A percentile compares a stretch with the other conserved stretches of the same genome.
Conservation (phyloP, 2,888 invertebrate species). For the Diarsia mendica region DNA sequence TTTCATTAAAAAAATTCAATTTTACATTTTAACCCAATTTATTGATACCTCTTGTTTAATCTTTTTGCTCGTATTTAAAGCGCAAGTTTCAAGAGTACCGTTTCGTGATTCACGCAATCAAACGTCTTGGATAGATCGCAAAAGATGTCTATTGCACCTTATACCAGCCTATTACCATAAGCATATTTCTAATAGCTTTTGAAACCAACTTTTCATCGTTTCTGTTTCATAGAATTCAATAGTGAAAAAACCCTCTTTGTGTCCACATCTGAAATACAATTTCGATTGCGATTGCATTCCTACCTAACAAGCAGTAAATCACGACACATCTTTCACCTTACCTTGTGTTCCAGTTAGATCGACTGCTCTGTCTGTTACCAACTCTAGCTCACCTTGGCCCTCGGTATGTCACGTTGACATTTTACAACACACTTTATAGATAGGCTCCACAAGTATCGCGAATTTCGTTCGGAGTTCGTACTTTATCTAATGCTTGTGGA, state of each 20-base stretch:
- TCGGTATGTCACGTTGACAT: constrained; percentile 48
- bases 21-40: background rate
- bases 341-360: constrained; percentile 13
- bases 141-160: background rate
- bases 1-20: background rate
- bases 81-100: background rate
- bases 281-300: background rate
- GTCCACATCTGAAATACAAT: background rate
- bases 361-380: constrained; percentile 17
- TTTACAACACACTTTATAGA: constrained; percentile 42
- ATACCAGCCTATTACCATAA: background rate
- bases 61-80: background rate
- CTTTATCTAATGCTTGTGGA: background rate
- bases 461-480: background rate
- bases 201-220: background rate
- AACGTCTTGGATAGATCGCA: background rate
- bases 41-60: background rate
- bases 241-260: background rate
- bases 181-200: background rate
- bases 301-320: constrained; percentile 7
- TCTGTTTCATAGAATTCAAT: background rate
- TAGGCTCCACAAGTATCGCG: constrained; percentile 12
- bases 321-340: constrained; percentile 16
- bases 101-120: background rate
- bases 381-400: constrained; percentile 52